Evolutionary conservation across 92 coral and sea anemone species (phyloP).

Genomic region (Palythoa grandiflora): DNA sequence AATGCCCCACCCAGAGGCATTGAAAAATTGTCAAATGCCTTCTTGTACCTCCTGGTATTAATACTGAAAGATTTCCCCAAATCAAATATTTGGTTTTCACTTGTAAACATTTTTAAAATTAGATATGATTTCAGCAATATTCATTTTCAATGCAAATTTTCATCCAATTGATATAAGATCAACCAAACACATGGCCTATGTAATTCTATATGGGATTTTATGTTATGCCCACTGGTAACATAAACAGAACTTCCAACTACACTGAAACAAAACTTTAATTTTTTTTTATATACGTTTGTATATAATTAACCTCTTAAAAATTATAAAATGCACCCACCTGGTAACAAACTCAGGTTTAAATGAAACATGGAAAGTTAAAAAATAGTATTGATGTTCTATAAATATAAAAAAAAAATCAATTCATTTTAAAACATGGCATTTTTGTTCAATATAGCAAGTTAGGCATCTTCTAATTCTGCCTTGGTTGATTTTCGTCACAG

Average conservation of each 20-base stretch:
- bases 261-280: constrained; percentile 36
- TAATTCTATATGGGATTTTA: constrained; percentile 1
- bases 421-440: constrained; percentile 5
- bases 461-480: constrained; percentile 53
- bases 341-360: constrained; percentile 9
- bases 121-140: constrained; percentile 19
- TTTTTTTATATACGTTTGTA: neutral
- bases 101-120: neutral
- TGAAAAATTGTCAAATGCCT: neutral
- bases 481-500: constrained; percentile 58
- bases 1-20: neutral
- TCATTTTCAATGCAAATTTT: constrained; percentile 39
- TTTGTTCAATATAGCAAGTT: constrained; percentile 23
- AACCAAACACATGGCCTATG: neutral
- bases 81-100: neutral
- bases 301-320: constrained; percentile 3
- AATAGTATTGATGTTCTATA: neutral
- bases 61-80: constrained; percentile 5
- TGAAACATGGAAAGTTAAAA: constrained; percentile 24
- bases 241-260: constrained; percentile 35
- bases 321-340: constrained; percentile 15
- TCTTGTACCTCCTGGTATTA: neutral
- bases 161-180: constrained; percentile 10
- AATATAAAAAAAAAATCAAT: constrained; percentile 17
- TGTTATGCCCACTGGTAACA: constrained; percentile 23